Base-by-base conservation (phyloP, 2,888 invertebrate genomes). In the Sarcophaga rosellei region DNA sequence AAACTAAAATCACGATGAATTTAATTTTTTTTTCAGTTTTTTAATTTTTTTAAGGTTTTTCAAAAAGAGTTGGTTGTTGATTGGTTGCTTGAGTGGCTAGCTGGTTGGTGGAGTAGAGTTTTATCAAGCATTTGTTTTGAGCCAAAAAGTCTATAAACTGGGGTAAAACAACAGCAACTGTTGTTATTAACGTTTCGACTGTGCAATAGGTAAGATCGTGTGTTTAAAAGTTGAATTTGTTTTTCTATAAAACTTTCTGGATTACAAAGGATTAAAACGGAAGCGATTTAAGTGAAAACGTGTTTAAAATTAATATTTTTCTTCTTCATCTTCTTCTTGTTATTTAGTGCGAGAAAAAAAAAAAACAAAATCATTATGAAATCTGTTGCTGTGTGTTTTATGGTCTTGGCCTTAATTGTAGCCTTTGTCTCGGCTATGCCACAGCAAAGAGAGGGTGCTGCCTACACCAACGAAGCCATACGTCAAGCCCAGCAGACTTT, bases 391-490 rank as follows among this genome's bases (percentile, higher is more conserved):
- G 84, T 88, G 72, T 87, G 81, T 80, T 62, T 77, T 17, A 15
- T 68, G 5, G 74, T 81, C 8, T 86, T 91, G 75, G 78, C 91
- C 73, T 90, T 90, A 74, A 83, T 91, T 61, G 53, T 88, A 20
- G 89, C 90, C 72, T 83, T 91, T 72, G 84, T 89, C 74, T 82
- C 89, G 17, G 88, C 88, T 20, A 88, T 89, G 45, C 89, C 90
- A 61, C 95, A 95, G 91, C 95, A 95, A 91, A 95, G 97, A 89
- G 97, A 97, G 92, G 97, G 97, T 0, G 96, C 96, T 66, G 95
- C 96, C 84, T 97, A 97, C 94, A 96, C 96, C 90, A 96, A 96
- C 91, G 97, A 97, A 92, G 97, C 97, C 75, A 97, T 97, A 92
- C 95, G 96, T 87, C 97, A 97, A 93, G 97, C 97, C 0, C 97